phyloP scores from a whole-genome alignment of 23 tunicate species.

The Styela plicata region DNA sequence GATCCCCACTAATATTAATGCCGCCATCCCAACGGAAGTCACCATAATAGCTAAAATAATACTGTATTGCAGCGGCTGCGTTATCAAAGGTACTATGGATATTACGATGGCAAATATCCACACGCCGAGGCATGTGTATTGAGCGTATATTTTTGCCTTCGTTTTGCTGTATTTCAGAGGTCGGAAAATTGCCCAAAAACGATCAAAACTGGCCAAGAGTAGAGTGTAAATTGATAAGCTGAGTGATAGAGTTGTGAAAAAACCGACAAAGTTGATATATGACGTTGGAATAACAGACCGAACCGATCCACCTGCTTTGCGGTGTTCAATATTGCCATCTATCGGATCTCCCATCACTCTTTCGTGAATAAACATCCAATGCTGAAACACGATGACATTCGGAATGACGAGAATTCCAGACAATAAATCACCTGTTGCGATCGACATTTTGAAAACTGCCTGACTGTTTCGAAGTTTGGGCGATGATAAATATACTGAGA shows the following conservation, averaged over 20 bases:
- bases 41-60: conserved; percentile 26
- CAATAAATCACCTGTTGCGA: conserved; percentile 9
- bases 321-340: not conserved
- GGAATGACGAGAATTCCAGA: conserved; percentile 8
- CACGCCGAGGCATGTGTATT: conserved; percentile 11
- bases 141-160: conserved; percentile 22
- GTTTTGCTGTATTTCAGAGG: conserved; percentile 35
- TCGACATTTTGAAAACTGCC: conserved; percentile 7
- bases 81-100: conserved; percentile 28
- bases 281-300: not conserved
- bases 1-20: conserved; percentile 13
- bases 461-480: conserved; percentile 23
- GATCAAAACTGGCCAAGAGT: conserved; percentile 42
- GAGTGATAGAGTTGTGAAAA: conserved; percentile 41
- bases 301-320: not conserved
- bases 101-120: conserved; percentile 37
- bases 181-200: conserved; percentile 35
- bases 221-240: conserved; percentile 40
- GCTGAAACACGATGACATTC: conserved; percentile 3
- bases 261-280: conserved; percentile 43
- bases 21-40: conserved; percentile 12
- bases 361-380: not conserved
- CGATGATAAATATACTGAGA: not conserved
- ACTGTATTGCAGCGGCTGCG: conserved; percentile 13
- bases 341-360: not conserved